Base-by-base conservation (phyloP, 2,888 invertebrate species). In the Chrysodeixis includens region DNA sequence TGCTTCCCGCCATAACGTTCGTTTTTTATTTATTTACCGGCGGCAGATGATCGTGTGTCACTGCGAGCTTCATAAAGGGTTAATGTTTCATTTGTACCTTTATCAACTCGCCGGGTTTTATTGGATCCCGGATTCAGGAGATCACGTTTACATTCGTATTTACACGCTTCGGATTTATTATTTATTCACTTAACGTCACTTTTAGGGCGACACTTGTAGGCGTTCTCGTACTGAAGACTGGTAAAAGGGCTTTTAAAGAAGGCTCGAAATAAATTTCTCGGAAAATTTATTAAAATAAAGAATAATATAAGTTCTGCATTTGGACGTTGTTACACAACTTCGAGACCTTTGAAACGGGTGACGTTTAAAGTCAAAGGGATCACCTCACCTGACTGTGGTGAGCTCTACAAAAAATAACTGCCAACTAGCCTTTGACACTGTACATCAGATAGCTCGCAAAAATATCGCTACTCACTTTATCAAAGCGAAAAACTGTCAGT, bases 51-150 rank as follows among this genome's bases (percentile, higher is more conserved):
- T 30, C 56, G 53, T 54, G 9, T 53, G 52, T 77, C 73, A 63
- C 55, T 46, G 46, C 35, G 20, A 5, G 30, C 30, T 12, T 49
- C n/a, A 52, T 58, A 58, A 55, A 53, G 53, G 65, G 32, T 49
- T 62, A 62, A 65, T 51, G 56, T 65, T 55, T 71, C 56, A 66
- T 76, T 76, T 53, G 56, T 62, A 30, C 58, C 32, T 58, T n/a
- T 56, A 60, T 35, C 46, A 49, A 26, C 44, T 9, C 54, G 8
- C 18, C 44, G 49, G 49, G 40, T 56, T 70, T 71, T 55, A 76
- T 57, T 57, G 30, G 22, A 18, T 63, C 57, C 54, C 51, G 35
- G 22, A 18, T 63, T 61, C 57, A 40, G 32, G 56, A 58, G 51
- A 20, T 66, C 54, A n/a, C 56, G 22, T 54, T 55, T 55, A 32